A percentile compares a stretch with the other conserved stretches of the same genome.
Conservation (phyloP, 2,113 vertebrate species). For the Pseudois nayaur region DNA sequence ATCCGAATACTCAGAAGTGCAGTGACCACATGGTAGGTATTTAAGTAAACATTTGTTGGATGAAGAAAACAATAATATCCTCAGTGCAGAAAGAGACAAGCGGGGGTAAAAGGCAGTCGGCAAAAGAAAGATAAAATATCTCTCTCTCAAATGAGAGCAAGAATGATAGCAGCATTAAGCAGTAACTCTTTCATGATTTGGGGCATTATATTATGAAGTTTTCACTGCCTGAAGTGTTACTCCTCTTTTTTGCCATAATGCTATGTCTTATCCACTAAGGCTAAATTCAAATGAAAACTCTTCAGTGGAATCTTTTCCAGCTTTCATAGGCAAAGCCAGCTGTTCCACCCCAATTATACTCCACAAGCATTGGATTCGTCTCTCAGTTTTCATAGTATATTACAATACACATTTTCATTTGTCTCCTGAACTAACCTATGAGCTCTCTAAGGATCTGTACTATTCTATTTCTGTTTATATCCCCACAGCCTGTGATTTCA, state of each 20-base stretch:
- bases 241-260: neutral
- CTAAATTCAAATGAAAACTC: neutral
- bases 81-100: neutral
- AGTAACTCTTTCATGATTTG: neutral
- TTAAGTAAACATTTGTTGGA: neutral
- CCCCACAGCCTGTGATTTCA: neutral
- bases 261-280: neutral
- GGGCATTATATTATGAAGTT: neutral
- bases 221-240: neutral
- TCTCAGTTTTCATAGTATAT: neutral
- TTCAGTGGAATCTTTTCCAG: neutral
- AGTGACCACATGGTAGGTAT: neutral
- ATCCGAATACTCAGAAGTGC: neutral
- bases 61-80: neutral
- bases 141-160: neutral
- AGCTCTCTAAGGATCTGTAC: neutral
- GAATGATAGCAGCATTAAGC: neutral
- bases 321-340: neutral
- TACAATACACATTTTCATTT: neutral
- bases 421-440: neutral
- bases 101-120: fast-evolving
- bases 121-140: neutral
- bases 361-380: neutral
- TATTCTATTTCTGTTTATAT: neutral
- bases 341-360: neutral